Evolutionary conservation across 2,797 vertebrate genomes (phyloP).

Genomic region (Miopithecus talapoin): DNA sequence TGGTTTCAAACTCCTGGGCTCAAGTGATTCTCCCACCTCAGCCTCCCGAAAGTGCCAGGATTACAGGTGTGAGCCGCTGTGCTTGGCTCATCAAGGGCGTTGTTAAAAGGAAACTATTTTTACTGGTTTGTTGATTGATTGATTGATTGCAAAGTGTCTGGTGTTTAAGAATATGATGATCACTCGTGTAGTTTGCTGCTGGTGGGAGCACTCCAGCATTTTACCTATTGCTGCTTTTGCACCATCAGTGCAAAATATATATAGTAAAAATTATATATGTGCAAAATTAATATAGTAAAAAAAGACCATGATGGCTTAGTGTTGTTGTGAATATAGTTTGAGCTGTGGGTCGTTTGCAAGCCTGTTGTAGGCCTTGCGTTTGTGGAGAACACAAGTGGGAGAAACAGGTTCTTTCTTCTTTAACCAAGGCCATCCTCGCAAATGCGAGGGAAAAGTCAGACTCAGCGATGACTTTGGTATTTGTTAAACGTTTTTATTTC

Average conservation of each 20-base stretch:
- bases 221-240: too few relatives aligned
- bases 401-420: background rate
- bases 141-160: background rate
- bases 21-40: background rate
- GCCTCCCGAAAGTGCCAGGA: background rate
- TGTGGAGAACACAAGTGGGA: background rate
- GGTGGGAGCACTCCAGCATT: rapidly evolving
- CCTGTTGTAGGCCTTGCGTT: too few relatives aligned
- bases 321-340: background rate
- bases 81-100: background rate
- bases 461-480: background rate
- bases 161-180: rapidly evolving
- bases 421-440: background rate
- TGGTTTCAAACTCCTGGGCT: background rate
- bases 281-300: too few relatives aligned
- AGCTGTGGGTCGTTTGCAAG: background rate
- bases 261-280: too few relatives aligned
- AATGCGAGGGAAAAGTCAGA: background rate
- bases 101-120: background rate
- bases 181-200: rapidly evolving
- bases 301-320: too few relatives aligned
- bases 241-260: rapidly evolving
- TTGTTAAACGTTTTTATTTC: background rate
- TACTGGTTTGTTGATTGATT: background rate
- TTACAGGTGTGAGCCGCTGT: background rate